phyloP scores from a whole-genome alignment of 2,797 vertebrate genomes.

The Natrix natrix region DNA sequence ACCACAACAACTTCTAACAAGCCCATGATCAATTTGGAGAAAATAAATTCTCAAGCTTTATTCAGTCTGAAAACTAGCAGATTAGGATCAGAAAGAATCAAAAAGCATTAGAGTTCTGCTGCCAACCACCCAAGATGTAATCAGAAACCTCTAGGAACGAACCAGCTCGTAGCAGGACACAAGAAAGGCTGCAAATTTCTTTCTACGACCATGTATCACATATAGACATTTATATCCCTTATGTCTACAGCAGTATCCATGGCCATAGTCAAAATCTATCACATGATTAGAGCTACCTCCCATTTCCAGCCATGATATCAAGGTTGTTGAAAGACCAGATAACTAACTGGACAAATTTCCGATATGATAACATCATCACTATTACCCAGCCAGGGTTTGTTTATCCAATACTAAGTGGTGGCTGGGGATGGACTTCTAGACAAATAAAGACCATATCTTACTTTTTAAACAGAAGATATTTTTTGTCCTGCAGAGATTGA shows the following conservation, averaged over 20 bases:
- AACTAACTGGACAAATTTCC: background rate
- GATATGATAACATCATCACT: background rate
- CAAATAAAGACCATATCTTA: slow-evolving; percentile 28
- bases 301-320: background rate
- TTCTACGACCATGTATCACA: background rate
- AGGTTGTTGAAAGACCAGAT: background rate
- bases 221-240: background rate
- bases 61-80: background rate
- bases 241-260: background rate
- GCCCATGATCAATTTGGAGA: background rate
- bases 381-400: background rate
- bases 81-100: background rate
- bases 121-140: background rate
- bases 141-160: background rate
- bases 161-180: background rate
- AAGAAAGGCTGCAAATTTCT: background rate
- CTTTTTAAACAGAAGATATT: slow-evolving; percentile 2
- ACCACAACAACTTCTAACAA: background rate
- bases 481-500: background rate
- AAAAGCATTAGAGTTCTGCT: background rate
- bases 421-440: background rate
- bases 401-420: background rate
- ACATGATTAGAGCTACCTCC: background rate
- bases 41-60: background rate
- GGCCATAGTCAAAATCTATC: background rate